Evolutionary conservation across 2,888 invertebrate species (phyloP).

Genomic region (Zelleria hepariella): DNA sequence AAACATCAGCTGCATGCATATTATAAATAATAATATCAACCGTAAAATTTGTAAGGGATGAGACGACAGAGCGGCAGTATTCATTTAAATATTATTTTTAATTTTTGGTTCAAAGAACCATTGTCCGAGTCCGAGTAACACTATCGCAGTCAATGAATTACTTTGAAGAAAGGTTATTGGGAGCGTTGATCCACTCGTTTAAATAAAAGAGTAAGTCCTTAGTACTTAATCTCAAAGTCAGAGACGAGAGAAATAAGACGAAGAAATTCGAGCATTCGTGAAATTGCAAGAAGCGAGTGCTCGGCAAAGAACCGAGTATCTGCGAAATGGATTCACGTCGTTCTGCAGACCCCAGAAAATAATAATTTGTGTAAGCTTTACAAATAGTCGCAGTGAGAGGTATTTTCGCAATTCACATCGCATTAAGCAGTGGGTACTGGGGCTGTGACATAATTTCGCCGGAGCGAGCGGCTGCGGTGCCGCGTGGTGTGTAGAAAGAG

Average conservation of each 20-base stretch:
- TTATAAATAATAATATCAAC: not conserved
- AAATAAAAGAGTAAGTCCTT: not conserved
- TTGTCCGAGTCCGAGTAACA: not conserved
- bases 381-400: not conserved
- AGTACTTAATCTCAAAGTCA: not conserved
- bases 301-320: not conserved
- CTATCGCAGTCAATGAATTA: not conserved
- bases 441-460: slow-evolving; percentile 13
- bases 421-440: slow-evolving; percentile 1
- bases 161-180: not conserved
- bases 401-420: slow-evolving; percentile 2
- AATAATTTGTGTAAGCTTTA: not conserved
- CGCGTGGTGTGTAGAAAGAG: slow-evolving; percentile 1
- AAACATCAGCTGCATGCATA: not conserved
- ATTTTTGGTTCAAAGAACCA: not conserved
- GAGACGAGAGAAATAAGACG: not conserved
- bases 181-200: not conserved
- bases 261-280: not conserved
- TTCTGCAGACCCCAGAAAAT: not conserved
- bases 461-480: slow-evolving; percentile 6
- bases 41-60: too few relatives aligned
- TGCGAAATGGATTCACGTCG: not conserved
- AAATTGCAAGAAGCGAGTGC: not conserved
- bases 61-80: too few relatives aligned
- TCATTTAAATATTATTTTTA: too few relatives aligned